These are phyloP conservation scores for Leptodactylus fuscus DNA, from an alignment of 2,113 vertebrate genomes.

Conservation along the genomic window DNA sequence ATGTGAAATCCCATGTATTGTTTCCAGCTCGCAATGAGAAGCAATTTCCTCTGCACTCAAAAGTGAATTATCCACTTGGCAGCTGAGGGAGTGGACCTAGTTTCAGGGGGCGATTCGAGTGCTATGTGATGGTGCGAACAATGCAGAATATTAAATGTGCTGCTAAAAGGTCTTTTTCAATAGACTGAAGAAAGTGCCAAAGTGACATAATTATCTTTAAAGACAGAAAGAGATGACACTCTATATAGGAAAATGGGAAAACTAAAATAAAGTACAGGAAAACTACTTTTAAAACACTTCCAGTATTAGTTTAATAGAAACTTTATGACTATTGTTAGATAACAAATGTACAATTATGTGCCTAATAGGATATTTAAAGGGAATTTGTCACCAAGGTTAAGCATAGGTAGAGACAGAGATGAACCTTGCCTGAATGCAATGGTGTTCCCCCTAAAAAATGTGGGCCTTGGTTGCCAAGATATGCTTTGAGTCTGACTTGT, in stretches of 20 bases:
- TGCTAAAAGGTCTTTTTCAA: background rate
- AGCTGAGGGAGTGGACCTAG: background rate
- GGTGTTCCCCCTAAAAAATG: no score
- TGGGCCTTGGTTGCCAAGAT: no score
- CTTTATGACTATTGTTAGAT: no score
- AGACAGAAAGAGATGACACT: background rate
- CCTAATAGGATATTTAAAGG: no score
- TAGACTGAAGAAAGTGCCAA: background rate
- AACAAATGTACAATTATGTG: no score
- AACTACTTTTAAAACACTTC: no score
- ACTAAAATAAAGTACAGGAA: no score
- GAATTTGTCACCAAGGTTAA: no score
- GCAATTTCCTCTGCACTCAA: conserved; percentile 5
- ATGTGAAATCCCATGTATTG: background rate
- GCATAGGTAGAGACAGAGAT: no score
- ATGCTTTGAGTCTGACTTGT: no score
- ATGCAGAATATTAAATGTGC: background rate
- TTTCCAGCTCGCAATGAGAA: background rate
- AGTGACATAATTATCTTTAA: background rate
- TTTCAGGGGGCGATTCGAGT: background rate
- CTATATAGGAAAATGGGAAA: background rate
- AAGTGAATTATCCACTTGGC: conserved; percentile 9
- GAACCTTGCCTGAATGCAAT: no score
- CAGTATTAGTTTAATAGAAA: no score
- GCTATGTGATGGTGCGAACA: background rate